A percentile compares a stretch with the other conserved stretches of the same genome.
These are phyloP conservation scores for Sarcophaga peregrina DNA, from an alignment of 1,140 invertebrate species.

Conservation along the genomic window DNA sequence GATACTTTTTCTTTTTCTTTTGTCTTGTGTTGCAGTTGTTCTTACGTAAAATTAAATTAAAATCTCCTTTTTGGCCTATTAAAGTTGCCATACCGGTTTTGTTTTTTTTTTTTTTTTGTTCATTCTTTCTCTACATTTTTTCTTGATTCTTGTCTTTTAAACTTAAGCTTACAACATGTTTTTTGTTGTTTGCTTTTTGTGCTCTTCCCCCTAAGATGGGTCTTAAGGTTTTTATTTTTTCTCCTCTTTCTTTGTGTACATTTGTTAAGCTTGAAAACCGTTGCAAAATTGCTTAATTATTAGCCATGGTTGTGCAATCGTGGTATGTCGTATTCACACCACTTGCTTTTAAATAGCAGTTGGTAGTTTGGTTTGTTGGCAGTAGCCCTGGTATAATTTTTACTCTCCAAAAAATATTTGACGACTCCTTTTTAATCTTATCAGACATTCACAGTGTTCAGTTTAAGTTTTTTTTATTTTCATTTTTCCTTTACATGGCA, in stretches of 20 bases:
- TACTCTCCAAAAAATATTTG: neutral
- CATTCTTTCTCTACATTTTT: no score
- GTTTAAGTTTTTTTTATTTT: neutral
- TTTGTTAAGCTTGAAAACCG: slow-evolving; percentile 11
- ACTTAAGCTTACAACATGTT: no score
- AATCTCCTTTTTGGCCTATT: no score
- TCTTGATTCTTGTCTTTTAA: no score
- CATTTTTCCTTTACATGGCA: neutral
- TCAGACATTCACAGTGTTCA: neutral
- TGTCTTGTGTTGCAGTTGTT: no score
- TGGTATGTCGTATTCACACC: neutral
- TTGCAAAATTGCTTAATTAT: slow-evolving; percentile 22
- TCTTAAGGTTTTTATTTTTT: neutral
- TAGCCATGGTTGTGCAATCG: neutral
- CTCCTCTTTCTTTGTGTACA: neutral
- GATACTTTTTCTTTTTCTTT: no score
- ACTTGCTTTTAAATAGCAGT: neutral
- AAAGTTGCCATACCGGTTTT: no score
- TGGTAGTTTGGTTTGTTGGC: neutral
- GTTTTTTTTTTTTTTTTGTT: no score
- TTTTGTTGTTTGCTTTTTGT: no score
- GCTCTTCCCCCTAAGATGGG: no score
- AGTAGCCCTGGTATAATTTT: neutral
- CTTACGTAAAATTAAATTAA: no score
- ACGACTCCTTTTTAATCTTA: neutral